Percentiles rank a stretch among this genome's conserved stretches.
Conservation (phyloP, 2,888 invertebrate genomes). For the Yponomeuta malinellus region DNA sequence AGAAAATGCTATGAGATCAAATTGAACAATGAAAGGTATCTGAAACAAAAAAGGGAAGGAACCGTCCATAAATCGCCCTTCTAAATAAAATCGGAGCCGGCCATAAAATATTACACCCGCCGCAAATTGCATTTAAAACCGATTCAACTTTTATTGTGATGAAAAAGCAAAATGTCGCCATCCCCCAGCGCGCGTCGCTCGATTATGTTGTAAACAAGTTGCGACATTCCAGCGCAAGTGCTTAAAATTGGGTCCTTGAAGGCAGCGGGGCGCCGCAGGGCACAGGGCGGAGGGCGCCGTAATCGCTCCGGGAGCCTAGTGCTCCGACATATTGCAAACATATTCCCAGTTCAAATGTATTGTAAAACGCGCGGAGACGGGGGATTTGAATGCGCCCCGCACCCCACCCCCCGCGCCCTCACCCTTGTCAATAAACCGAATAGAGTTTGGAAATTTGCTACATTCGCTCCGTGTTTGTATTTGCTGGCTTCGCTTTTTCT, state of each 20-base stretch:
- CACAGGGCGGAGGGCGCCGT: slow-evolving; percentile 38
- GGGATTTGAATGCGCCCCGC: slow-evolving; percentile 52
- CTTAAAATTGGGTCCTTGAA: slow-evolving; percentile 52
- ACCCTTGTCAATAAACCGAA: slow-evolving; percentile 67
- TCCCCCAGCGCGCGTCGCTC: slow-evolving; percentile 26
- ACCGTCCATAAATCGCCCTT: not conserved
- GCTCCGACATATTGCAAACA: slow-evolving; percentile 65
- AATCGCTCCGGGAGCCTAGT: slow-evolving; percentile 37
- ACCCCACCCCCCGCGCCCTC: slow-evolving; percentile 29
- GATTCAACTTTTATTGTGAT: slow-evolving; percentile 15
- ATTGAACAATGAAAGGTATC: not conserved
- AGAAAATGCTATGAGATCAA: too few species aligned
- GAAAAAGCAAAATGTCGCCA: slow-evolving; percentile 34
- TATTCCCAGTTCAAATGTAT: slow-evolving; percentile 72
- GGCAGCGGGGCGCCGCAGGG: slow-evolving; percentile 29
- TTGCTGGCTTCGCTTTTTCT: slow-evolving; percentile 65
- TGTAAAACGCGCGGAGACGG: slow-evolving; percentile 64
- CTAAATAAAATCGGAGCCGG: not conserved
- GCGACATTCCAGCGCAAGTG: slow-evolving; percentile 51
- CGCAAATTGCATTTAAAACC: slow-evolving; percentile 16
- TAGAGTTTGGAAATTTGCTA: slow-evolving; percentile 70
- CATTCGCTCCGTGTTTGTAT: slow-evolving; percentile 66
- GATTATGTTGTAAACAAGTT: slow-evolving; percentile 65
- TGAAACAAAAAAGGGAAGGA: not conserved
- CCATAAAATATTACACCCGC: slow-evolving; percentile 13